Conservation (phyloP, 2,113 vertebrate species). For the Motacilla alba region DNA sequence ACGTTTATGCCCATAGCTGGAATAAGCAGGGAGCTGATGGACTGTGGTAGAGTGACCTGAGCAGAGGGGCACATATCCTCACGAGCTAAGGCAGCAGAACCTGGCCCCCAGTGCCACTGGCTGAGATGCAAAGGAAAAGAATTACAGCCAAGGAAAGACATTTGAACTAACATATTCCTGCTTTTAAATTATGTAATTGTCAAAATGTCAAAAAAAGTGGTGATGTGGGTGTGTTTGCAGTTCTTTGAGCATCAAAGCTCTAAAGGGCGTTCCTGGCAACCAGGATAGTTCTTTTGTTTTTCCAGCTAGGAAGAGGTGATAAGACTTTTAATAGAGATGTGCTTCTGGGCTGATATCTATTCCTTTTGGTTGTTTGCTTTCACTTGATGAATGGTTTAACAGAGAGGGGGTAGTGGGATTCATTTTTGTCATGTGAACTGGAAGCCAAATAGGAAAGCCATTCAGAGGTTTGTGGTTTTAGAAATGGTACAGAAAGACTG, state of each 20-base stretch:
- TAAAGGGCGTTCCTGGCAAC: neutral
- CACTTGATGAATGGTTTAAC: neutral
- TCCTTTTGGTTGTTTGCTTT: neutral
- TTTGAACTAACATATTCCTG: neutral
- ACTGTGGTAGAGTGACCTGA: neutral
- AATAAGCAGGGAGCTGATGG: neutral
- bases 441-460: neutral
- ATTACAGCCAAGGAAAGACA: neutral
- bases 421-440: neutral
- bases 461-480: neutral
- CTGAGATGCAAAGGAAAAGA: neutral
- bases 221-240: neutral
- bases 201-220: neutral
- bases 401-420: neutral
- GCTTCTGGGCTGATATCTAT: neutral
- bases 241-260: neutral
- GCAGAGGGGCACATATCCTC: too few relatives aligned
- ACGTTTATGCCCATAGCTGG: neutral
- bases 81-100: neutral
- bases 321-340: neutral
- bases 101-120: too few relatives aligned
- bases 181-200: neutral
- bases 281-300: neutral
- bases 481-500: neutral
- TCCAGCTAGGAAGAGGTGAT: constrained; percentile 5